phyloP scores from a whole-genome alignment of 2,888 invertebrate species.

The Pseudococcus longispinus region DNA sequence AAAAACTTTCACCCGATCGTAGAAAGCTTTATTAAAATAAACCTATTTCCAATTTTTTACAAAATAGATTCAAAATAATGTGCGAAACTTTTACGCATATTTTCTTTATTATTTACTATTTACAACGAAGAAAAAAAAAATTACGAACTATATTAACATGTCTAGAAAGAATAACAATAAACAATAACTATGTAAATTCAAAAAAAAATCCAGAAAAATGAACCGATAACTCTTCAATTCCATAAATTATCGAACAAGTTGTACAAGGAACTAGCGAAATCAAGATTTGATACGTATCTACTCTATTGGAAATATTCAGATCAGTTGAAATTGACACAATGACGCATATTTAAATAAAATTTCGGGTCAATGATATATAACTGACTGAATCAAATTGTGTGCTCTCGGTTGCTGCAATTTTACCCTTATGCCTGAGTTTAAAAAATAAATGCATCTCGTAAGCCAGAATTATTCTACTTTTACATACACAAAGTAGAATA shows the following conservation, averaged over 20 bases:
- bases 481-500: background rate
- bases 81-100: background rate
- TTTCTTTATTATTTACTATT: background rate
- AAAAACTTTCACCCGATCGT: background rate
- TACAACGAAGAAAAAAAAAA: background rate
- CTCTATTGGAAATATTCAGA: background rate
- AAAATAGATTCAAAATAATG: background rate
- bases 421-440: constrained; percentile 14
- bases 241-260: background rate
- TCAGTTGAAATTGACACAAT: background rate
- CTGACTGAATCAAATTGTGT: background rate
- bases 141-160: background rate
- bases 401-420: background rate
- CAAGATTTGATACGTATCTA: background rate
- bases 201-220: background rate
- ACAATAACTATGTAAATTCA: background rate
- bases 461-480: background rate
- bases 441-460: constrained; percentile 9
- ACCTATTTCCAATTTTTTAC: background rate
- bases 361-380: background rate
- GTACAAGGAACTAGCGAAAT: background rate
- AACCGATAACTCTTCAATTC: background rate
- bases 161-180: background rate
- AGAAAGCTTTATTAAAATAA: background rate
- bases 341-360: background rate